Conservation (phyloP, 2,888 invertebrate genomes). For the Nysson spinosus region DNA sequence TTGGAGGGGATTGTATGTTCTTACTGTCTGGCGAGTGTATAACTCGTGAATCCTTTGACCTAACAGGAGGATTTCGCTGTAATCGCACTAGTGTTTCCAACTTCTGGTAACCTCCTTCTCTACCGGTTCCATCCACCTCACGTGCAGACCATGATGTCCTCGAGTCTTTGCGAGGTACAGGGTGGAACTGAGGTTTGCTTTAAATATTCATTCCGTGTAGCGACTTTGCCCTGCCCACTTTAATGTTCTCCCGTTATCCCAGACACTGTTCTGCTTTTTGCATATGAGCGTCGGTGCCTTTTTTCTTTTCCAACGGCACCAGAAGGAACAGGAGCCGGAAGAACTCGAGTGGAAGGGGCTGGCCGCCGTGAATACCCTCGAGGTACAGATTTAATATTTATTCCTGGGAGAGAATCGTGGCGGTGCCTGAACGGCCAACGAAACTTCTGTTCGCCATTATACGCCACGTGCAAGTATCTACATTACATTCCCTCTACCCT, state of each 20-base stretch:
- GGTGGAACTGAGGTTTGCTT: constrained; percentile 62
- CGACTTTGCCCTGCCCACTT: constrained; percentile 57
- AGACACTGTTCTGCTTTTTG: constrained; percentile 62
- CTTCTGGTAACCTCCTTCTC: constrained; percentile 26
- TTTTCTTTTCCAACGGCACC: constrained; percentile 9
- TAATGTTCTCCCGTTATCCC: constrained; percentile 63
- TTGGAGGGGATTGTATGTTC: no score
- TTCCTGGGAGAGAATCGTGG: constrained; percentile 45
- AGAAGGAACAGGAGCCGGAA: constrained; percentile 14
- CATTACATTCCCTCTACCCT: neutral
- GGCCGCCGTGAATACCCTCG: constrained; percentile 29
- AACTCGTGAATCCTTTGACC: constrained; percentile 18
- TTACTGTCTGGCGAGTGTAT: no score
- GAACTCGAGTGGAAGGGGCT: constrained; percentile 3
- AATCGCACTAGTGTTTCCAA: constrained; percentile 15
- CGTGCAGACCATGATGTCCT: constrained; percentile 46
- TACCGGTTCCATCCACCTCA: constrained; percentile 37
- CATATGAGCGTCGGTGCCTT: constrained; percentile 51
- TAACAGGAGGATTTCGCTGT: constrained; percentile 41
- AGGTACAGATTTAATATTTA: constrained; percentile 65
- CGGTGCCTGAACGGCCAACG: constrained; percentile 16
- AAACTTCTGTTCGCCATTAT: constrained; percentile 32
- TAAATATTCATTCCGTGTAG: constrained; percentile 71
- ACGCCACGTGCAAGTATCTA: constrained; percentile 3
- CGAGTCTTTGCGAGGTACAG: constrained; percentile 37